Evolutionary conservation across 2,888 invertebrate genomes (phyloP).

Genomic region (Ceratothoa steindachneri): DNA sequence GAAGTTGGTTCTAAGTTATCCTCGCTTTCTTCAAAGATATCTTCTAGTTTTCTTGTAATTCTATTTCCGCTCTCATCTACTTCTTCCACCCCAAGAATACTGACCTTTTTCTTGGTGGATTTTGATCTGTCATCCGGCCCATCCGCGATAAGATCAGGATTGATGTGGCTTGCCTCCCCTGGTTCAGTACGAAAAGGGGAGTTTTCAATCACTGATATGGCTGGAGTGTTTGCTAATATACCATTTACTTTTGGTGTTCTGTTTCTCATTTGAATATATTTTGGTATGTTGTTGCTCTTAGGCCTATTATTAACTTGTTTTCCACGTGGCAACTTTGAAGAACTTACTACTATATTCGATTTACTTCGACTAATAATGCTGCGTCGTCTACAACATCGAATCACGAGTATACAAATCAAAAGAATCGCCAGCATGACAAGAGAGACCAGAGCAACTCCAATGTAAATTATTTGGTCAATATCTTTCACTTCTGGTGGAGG

Average conservation of each 20-base stretch:
- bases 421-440: slow-evolving; percentile 17
- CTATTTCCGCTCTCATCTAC: slow-evolving; percentile 34
- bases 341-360: neutral
- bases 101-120: slow-evolving; percentile 37
- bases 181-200: slow-evolving; percentile 39
- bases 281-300: slow-evolving; percentile 37
- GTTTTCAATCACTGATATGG: slow-evolving; percentile 44
- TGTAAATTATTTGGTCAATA: slow-evolving; percentile 15
- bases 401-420: slow-evolving; percentile 34
- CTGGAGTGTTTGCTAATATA: slow-evolving; percentile 29
- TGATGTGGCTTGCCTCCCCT: slow-evolving; percentile 28
- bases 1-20: slow-evolving; percentile 28
- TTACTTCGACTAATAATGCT: slow-evolving; percentile 19
- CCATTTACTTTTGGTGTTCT: slow-evolving; percentile 44
- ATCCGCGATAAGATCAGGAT: slow-evolving; percentile 42
- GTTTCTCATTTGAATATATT: slow-evolving; percentile 45
- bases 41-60: slow-evolving; percentile 37
- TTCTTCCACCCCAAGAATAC: slow-evolving; percentile 41
- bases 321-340: slow-evolving; percentile 19
- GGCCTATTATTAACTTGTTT: slow-evolving; percentile 11
- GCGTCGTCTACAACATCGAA: slow-evolving; percentile 36
- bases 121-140: slow-evolving; percentile 38
- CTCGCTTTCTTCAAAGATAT: slow-evolving; percentile 43
- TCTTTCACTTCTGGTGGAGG: slow-evolving; percentile 15
- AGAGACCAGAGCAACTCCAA: slow-evolving; percentile 12